Conservation (phyloP, 1,140 invertebrate species). For the Monochamus saltuarius region DNA sequence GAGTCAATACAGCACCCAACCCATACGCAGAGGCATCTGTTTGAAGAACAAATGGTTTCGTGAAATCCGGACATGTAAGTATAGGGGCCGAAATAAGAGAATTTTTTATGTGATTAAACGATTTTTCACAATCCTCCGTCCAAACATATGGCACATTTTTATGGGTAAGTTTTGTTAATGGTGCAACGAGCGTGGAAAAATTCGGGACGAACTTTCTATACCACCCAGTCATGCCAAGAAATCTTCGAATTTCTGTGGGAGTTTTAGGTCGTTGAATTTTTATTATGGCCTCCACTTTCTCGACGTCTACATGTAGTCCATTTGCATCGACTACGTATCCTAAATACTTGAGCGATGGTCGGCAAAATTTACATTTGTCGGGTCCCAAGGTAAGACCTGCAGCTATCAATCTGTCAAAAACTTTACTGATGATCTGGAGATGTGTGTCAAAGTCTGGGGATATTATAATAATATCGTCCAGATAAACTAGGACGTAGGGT, state of each 20-base stretch:
- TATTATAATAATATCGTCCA: conserved; percentile 38
- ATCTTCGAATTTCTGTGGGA: conserved; percentile 36
- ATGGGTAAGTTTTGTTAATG: conserved; percentile 31
- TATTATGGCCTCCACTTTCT: conserved; percentile 43
- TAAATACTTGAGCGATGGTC: conserved; percentile 36
- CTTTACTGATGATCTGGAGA: conserved; percentile 13
- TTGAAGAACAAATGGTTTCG: conserved; percentile 32
- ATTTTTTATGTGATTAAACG: background rate
- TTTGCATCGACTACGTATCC: conserved; percentile 43
- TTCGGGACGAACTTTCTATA: conserved; percentile 52
- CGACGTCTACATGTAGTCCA: conserved; percentile 40
- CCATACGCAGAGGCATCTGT: conserved; percentile 28
- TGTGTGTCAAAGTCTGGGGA: conserved; percentile 28
- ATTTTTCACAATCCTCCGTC: background rate
- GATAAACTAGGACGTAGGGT: conserved; percentile 34
- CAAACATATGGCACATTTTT: background rate
- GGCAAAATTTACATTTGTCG: conserved; percentile 32
- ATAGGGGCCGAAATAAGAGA: conserved; percentile 37
- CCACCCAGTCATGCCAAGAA: conserved; percentile 53
- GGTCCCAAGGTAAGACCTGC: conserved; percentile 16
- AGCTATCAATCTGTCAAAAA: conserved; percentile 21
- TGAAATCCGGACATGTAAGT: conserved; percentile 42
- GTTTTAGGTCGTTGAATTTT: conserved; percentile 35
- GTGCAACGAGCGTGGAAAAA: conserved; percentile 49
- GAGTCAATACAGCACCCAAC: conserved; percentile 1